phyloP scores from a whole-genome alignment of 2,113 vertebrate species.

The Brienomyrus longianalis region DNA sequence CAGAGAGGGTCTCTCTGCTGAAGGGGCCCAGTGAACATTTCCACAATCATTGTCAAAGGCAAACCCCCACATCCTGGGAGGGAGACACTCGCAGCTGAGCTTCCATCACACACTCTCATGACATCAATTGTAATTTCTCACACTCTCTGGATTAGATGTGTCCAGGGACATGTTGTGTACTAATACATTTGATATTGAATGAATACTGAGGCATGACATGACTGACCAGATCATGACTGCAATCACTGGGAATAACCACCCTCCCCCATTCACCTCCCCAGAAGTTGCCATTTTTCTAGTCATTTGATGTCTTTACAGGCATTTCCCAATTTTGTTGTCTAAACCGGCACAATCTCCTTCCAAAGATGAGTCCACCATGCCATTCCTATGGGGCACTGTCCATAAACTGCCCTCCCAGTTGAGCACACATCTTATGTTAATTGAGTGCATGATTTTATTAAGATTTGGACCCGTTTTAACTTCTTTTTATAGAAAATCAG shows the following conservation, averaged over 20 bases:
- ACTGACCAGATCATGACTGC: not conserved
- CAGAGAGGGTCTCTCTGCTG: slow-evolving; percentile 33
- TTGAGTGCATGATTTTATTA: slow-evolving; percentile 49
- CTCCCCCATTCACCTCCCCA: not conserved
- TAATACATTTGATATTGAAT: not conserved
- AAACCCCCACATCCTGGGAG: not conserved
- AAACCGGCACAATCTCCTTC: not conserved
- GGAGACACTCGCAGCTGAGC: not conserved
- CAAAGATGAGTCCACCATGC: not conserved
- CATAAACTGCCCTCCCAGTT: slow-evolving; percentile 2
- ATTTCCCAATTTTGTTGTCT: not conserved
- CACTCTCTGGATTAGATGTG: not conserved
- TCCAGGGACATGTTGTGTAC: not conserved
- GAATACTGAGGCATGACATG: not conserved
- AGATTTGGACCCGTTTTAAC: slow-evolving; percentile 29
- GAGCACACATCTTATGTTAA: slow-evolving; percentile 30
- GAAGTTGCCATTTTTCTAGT: slow-evolving; percentile 21
- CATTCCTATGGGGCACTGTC: not conserved
- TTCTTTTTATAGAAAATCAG: slow-evolving; percentile 30
- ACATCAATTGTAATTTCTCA: not conserved
- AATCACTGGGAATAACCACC: not conserved
- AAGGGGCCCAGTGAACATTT: slow-evolving; percentile 23
- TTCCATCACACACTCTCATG: not conserved
- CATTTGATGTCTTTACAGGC: not conserved
- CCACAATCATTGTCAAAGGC: slow-evolving; percentile 4